phyloP scores from a whole-genome alignment of 2,888 invertebrate genomes.

The Drosophila fulvimacula region DNA sequence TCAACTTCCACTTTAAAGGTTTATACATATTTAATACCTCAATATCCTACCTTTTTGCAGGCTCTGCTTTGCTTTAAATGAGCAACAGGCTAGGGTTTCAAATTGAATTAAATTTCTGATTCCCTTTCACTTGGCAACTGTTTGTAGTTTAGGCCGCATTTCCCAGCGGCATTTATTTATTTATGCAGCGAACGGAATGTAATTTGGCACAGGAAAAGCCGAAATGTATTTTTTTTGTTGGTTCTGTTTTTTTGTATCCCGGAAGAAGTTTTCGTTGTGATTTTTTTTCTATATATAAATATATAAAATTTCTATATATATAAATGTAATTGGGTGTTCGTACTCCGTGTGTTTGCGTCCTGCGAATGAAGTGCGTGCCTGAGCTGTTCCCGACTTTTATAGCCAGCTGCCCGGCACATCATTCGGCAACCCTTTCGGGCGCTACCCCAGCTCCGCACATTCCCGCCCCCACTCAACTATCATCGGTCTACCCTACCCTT shows the following conservation, averaged over 20 bases:
- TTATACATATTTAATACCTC: background rate
- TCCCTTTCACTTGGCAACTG: conserved; percentile 20
- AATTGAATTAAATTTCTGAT: conserved; percentile 13
- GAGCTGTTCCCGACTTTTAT: conserved; percentile 67
- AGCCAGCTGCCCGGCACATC: conserved; percentile 32
- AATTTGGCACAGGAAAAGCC: conserved; percentile 41
- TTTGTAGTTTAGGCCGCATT: conserved; percentile 7
- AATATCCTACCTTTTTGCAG: background rate
- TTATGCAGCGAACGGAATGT: conserved; percentile 33
- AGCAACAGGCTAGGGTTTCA: conserved; percentile 24
- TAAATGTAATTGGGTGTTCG: conserved; percentile 25
- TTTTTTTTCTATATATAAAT: conserved; percentile 19
- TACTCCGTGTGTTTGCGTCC: conserved; percentile 43
- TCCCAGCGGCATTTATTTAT: conserved; percentile 39
- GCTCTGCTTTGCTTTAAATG: background rate
- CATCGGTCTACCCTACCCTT: conserved; percentile 6
- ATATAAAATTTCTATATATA: conserved; percentile 11
- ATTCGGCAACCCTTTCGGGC: conserved; percentile 23
- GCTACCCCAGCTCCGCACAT: background rate
- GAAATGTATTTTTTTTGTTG: conserved; percentile 20
- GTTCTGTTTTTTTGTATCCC: conserved; percentile 3
- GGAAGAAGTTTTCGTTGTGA: conserved; percentile 25
- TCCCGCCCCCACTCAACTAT: conserved; percentile 4
- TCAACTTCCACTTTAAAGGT: background rate
- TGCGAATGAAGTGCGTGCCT: conserved; percentile 67